phyloP scores from a whole-genome alignment of 2,113 vertebrate genomes.

The Myotis lucifugus region DNA sequence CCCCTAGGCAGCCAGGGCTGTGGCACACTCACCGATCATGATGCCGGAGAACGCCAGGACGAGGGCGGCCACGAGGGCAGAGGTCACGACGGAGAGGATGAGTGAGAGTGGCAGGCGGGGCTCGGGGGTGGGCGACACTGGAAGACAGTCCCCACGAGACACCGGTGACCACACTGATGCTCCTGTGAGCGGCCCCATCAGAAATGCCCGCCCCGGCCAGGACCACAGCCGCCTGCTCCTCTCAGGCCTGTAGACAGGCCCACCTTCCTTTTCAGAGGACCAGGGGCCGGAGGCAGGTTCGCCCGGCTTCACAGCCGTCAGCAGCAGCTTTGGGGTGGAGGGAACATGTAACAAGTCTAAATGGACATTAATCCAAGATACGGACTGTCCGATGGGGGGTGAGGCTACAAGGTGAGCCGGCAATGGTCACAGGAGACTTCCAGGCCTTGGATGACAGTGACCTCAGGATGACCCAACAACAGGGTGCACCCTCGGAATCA shows the following conservation, averaged over 20 bases:
- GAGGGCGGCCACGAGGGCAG: slow-evolving; percentile 94
- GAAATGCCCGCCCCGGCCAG: not conserved
- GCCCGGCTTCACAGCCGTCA: not conserved
- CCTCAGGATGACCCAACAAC: not conserved
- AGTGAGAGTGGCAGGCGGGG: slow-evolving; percentile 90
- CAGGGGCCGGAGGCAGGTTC: not conserved
- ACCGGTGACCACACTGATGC: not conserved
- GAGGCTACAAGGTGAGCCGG: not conserved
- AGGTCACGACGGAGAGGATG: slow-evolving; percentile 95
- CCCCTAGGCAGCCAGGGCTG: not conserved
- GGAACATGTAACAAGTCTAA: not conserved
- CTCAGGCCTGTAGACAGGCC: not conserved
- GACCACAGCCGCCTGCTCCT: not conserved
- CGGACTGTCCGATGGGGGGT: rapidly evolving
- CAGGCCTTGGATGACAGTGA: not conserved
- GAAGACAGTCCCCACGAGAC: slow-evolving; percentile 61
- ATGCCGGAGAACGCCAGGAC: slow-evolving; percentile 96
- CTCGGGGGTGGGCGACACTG: slow-evolving; percentile 83
- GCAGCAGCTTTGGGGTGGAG: not conserved
- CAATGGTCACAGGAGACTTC: not conserved
- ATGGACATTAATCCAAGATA: not conserved
- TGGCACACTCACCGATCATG: slow-evolving; percentile 95
- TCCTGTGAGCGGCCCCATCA: not conserved
- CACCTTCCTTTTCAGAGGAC: not conserved
- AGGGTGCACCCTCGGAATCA: rapidly evolving